These are phyloP conservation scores for Helleia helle DNA, from an alignment of 2,888 invertebrate genomes.

Conservation along the genomic window DNA sequence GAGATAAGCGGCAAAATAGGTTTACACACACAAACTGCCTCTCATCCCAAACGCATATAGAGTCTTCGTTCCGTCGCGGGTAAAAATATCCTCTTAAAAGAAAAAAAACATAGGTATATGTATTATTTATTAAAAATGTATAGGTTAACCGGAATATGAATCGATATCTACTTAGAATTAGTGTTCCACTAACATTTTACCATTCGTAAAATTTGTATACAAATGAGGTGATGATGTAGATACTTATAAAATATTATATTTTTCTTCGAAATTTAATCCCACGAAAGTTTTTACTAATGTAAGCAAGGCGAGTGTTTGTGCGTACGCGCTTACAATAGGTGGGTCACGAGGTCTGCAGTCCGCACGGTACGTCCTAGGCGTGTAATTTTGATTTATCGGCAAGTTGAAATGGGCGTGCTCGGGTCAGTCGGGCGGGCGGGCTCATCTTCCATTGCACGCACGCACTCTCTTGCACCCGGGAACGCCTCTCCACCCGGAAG, in stretches of 20 bases:
- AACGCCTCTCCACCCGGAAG: slow-evolving; percentile 35
- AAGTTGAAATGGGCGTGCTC: slow-evolving; percentile 22
- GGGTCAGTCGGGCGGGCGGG: slow-evolving; percentile 41
- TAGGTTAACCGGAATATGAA: too few species aligned
- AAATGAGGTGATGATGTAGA: neutral
- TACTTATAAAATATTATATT: too few species aligned
- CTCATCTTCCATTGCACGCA: slow-evolving; percentile 32
- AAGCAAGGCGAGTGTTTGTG: slow-evolving; percentile 20
- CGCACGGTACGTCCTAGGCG: neutral
- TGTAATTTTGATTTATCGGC: slow-evolving; percentile 9
- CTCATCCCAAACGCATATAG: too few species aligned
- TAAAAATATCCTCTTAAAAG: too few species aligned
- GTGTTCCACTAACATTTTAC: too few species aligned
- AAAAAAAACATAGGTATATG: too few species aligned
- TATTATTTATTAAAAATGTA: too few species aligned
- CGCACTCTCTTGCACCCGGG: slow-evolving; percentile 33
- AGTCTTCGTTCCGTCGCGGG: too few species aligned
- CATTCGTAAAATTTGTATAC: too few species aligned
- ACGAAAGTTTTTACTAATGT: slow-evolving; percentile 3
- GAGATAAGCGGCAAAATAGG: too few species aligned
- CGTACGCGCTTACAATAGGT: slow-evolving; percentile 14
- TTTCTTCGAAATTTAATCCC: neutral
- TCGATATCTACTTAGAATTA: too few species aligned
- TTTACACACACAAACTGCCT: too few species aligned
- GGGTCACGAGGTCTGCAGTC: neutral